Percentiles rank a stretch among this genome's conserved stretches.
phyloP scores from a whole-genome alignment of 2,888 invertebrate species.

The Disparrhopalites patrizii region DNA sequence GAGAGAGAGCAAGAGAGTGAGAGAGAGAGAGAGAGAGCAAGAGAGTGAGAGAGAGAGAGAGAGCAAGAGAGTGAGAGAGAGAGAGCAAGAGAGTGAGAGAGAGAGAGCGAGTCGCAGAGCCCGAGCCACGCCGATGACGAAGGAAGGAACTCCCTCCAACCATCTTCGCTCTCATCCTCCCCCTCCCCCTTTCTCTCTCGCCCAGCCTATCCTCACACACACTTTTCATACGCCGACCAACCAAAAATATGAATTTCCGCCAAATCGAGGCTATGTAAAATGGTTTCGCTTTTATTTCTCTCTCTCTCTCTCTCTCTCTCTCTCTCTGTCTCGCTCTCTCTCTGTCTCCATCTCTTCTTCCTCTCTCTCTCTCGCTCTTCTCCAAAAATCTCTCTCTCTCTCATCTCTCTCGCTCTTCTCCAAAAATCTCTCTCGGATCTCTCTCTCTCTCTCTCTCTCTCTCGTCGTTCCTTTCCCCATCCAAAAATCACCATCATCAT shows the following conservation, averaged over 20 bases:
- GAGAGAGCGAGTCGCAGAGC: background rate
- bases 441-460: too few relatives aligned
- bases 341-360: background rate
- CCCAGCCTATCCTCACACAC: background rate
- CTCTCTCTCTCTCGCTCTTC: background rate
- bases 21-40: background rate
- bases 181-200: slow-evolving; percentile 12
- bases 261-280: slow-evolving; percentile 10
- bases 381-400: background rate
- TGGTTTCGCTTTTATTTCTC: slow-evolving; percentile 15
- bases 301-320: slow-evolving; percentile 15
- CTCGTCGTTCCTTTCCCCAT: too few relatives aligned
- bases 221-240: background rate
- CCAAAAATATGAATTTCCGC: slow-evolving; percentile 1
- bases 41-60: slow-evolving; percentile 2
- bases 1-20: too few relatives aligned
- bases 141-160: background rate
- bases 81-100: too few relatives aligned
- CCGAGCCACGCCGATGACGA: slow-evolving; percentile 7
- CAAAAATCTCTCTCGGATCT: too few relatives aligned
- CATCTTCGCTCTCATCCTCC: slow-evolving; percentile 17
- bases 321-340: slow-evolving; percentile 1
- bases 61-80: too few relatives aligned
- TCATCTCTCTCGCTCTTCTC: background rate
- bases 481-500: too few relatives aligned